Evolutionary conservation across 1,140 invertebrate genomes (phyloP).

Genomic region (Diorhabda carinulata): DNA sequence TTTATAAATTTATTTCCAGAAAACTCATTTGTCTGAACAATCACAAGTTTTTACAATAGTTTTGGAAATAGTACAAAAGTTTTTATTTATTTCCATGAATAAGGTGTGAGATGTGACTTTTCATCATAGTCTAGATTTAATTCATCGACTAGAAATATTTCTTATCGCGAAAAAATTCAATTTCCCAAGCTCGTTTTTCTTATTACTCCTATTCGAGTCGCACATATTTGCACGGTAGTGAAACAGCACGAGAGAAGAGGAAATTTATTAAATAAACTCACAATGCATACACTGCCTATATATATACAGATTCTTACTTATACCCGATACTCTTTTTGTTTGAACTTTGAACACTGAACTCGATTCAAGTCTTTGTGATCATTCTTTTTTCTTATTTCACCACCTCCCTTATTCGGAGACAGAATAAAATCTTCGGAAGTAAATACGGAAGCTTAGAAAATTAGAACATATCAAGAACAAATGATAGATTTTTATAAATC

Average conservation of each 20-base stretch:
- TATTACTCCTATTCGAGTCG: not conserved
- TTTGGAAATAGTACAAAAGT: no score
- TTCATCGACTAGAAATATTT: not conserved
- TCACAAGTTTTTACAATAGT: no score
- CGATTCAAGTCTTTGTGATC: not conserved
- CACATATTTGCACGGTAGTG: not conserved
- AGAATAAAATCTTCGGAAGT: not conserved
- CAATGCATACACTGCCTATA: not conserved
- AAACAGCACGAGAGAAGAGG: not conserved
- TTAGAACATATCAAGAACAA: no score
- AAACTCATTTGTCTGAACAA: no score
- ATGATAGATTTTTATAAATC: no score
- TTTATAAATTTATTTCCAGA: no score
- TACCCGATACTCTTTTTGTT: not conserved
- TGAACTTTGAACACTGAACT: not conserved
- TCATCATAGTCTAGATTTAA: not conserved
- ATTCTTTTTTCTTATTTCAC: not conserved
- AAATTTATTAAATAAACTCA: conserved; percentile 3
- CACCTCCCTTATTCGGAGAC: not conserved
- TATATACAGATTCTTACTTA: not conserved
- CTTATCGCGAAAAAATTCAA: not conserved
- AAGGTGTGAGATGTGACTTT: not conserved
- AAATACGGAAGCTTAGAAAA: no score
- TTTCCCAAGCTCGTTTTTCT: conserved; percentile 2
- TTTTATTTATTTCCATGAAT: no score